Evolutionary conservation across 1,140 invertebrate species (phyloP).

Genomic region (Nephotettix cincticeps): DNA sequence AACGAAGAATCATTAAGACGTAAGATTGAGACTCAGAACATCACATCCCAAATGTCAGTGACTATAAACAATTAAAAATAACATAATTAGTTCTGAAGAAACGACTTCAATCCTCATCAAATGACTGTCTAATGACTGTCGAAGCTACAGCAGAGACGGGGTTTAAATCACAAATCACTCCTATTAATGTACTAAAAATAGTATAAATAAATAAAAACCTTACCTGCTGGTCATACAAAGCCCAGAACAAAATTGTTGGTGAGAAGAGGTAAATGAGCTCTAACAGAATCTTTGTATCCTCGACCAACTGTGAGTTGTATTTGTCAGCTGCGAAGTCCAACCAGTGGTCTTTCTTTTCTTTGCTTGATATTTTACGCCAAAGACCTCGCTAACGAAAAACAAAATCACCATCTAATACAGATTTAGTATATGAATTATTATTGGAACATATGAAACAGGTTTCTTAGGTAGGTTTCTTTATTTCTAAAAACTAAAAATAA

Average conservation of each 20-base stretch:
- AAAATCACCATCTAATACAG: no score
- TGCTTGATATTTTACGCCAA: conserved; percentile 48
- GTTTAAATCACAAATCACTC: no score
- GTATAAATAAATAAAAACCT: conserved; percentile 27
- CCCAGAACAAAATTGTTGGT: conserved; percentile 88
- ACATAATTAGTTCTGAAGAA: not conserved
- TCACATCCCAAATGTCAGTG: no score
- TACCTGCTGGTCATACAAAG: conserved; percentile 81
- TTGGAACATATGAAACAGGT: no score
- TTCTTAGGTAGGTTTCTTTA: not conserved
- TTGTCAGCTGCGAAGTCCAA: conserved; percentile 72
- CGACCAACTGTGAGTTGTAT: conserved; percentile 65
- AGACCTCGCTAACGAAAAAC: conserved; percentile 46
- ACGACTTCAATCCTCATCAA: not conserved
- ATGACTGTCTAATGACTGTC: no score
- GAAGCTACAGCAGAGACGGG: no score
- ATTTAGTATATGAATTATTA: no score
- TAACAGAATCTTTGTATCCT: conserved; percentile 73
- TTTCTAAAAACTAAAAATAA: not conserved
- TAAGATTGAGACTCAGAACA: no score
- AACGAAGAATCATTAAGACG: no score
- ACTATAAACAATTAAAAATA: no score
- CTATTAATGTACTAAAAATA: no score
- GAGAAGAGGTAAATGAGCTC: conserved; percentile 74
- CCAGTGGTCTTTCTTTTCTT: conserved; percentile 66